Base-by-base conservation (phyloP, 2,113 vertebrate species). In the Erythrocercus mccallii region DNA sequence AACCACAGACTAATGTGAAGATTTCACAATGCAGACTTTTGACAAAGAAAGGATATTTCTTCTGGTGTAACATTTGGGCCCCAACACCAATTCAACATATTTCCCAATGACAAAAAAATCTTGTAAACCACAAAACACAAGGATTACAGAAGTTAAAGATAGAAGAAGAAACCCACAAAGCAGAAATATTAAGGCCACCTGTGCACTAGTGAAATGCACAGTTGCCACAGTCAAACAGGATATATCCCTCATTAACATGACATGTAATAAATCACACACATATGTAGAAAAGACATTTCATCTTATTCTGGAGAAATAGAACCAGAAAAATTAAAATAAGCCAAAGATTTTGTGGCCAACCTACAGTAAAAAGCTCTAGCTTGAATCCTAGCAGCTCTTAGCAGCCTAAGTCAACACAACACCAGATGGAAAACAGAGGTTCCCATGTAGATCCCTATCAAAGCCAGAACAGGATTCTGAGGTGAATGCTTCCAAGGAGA, bases 21-120 rank as follows among this genome's bases (percentile, higher is more conserved):
- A 95, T 97, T 96, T 92, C 95, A 94, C 95, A 97, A 93, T 58
- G 80, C 82, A 90, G 88, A 71, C 64, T 83, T 95, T 92, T 58
- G 70, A 94, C 87, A 91, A 92, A 95, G 74, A 92, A 87, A 94
- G 40, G 50, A 28, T 85, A 88, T 83, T 91, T 93, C 70, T 97
- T 85, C 90, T 92, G 80, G 81, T 90, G 76, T 90, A 93, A 97
- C 68, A 12, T 90, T 90, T 80, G 82, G 86, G 58, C 45, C 71
- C 53, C 1, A 1, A 88, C 85, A 96, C 79, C 71, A 90, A 81
- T 69, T 80, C 45, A 76, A 76, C 51, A 51, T 64, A 90, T 81
- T 90, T 94, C 79, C 76, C 81, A 88, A 50, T 90, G 74, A 95
- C 71, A 90, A 91, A 95, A 95, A 93, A 79, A 48, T 73, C 81